Conservation (phyloP, 2,797 vertebrate species). For the Gambelia wislizenii region DNA sequence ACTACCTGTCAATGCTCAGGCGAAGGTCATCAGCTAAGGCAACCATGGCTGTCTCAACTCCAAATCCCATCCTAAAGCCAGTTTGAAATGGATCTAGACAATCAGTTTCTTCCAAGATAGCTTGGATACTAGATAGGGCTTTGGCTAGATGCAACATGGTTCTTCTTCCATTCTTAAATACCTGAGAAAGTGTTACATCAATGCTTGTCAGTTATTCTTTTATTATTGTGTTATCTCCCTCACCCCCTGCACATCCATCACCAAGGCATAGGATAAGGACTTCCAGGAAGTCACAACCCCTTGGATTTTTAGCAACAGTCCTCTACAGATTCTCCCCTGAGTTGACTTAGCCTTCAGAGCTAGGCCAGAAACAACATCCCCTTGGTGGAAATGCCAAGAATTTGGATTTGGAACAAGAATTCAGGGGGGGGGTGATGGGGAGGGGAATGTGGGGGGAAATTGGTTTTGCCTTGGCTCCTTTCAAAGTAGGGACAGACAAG, state of each 20-base stretch:
- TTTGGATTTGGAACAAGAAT: neutral
- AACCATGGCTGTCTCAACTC: too few species aligned
- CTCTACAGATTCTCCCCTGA: rapidly evolving
- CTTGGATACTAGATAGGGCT: too few species aligned
- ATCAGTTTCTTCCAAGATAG: too few species aligned
- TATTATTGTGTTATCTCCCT: neutral
- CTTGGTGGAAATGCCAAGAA: neutral
- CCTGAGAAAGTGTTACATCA: neutral
- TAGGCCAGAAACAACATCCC: conserved; percentile 1
- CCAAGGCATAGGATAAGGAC: too few species aligned
- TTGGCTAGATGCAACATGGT: too few species aligned
- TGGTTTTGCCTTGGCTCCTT: neutral
- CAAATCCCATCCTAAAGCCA: too few species aligned
- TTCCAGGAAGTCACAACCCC: neutral
- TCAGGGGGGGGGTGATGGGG: neutral
- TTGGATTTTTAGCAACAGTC: neutral
- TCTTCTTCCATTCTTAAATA: neutral
- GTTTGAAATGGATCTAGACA: too few species aligned
- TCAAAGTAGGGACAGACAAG: neutral
- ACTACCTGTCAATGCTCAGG: too few species aligned
- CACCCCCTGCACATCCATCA: too few species aligned
- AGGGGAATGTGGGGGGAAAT: rapidly evolving
- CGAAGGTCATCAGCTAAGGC: too few species aligned
- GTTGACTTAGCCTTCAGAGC: neutral
- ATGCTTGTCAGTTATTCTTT: neutral